Evolutionary conservation across 2,113 vertebrate genomes (phyloP), one percentile per base, ranked within the genome.

Genomic region (Takifugu bimaculatus): DNA sequence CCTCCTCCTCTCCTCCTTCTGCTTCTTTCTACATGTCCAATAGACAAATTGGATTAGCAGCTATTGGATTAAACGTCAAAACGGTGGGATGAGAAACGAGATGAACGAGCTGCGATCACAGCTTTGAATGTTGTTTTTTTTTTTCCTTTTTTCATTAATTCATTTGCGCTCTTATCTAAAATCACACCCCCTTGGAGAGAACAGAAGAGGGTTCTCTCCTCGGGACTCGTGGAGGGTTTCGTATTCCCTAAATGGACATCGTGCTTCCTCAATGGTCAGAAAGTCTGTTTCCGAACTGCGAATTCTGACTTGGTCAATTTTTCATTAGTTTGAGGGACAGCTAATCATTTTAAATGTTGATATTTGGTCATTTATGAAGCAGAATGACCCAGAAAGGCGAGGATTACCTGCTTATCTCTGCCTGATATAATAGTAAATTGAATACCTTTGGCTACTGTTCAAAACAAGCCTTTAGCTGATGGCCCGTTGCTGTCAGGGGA

Each of bases 31-130:
- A 94, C 94, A 93, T 94, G 92, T 94, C 93, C 88, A 92, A 95
- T 96, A 92, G 92, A 94, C 94, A 96, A 96, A 98, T 97, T 98
- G 95, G 95, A 98, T 98, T 96, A 98, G 90, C 92, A 92, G 92
- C 91, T 92, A 94, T 96, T 95, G 94, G 94, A 98, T 98, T 97
- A 96, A 94, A 96, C 92, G 93, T 55, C 68, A 92, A 94, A 95
- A 93, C 92, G 93, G 91, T 87, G 90, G 92, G 91, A 96, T 92
- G 91, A 94, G 93, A 94, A 95, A 94, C 93, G 91, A 94, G 93
- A 94, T 92, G 91, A 91, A 92, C 90, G 93, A 83, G 85, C 93
- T 93, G 91, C 92, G 93, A 96, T 97, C 92, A 91, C 90, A 91
- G 93, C 92, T 91, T 93, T 93, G 89, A 82, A 87, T 89, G 81